Evolutionary conservation across 2,113 vertebrate genomes (phyloP).

Genomic region (Lucifuga dentata): DNA sequence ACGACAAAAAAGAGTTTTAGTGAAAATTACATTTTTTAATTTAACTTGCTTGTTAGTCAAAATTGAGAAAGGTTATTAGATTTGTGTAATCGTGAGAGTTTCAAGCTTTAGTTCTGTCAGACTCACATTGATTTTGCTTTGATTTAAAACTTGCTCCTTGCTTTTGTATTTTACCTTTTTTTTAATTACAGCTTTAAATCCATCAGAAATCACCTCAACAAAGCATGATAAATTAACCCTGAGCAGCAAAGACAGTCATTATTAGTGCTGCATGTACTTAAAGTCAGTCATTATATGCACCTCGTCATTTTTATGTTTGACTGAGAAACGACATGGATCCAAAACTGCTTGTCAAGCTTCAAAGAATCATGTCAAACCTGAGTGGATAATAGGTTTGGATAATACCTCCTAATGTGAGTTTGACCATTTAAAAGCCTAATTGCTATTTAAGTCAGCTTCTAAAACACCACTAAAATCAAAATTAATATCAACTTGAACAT

Average conservation of each 20-base stretch:
- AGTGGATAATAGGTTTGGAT: no score
- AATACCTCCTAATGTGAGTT: no score
- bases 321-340: constrained; percentile 5
- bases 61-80: no score
- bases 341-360: no score
- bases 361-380: no score
- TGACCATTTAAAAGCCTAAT: no score
- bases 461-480: background rate
- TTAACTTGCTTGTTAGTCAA: no score
- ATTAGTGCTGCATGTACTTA: background rate
- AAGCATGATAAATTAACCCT: background rate
- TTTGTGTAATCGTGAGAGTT: no score
- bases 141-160: background rate
- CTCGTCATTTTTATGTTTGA: constrained; percentile 7
- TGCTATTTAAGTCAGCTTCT: no score
- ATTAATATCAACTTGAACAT: background rate
- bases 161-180: background rate
- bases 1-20: no score
- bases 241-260: background rate
- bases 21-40: no score
- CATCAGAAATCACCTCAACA: background rate
- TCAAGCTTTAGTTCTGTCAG: no score
- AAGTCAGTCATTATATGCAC: background rate
- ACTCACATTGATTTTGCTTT: background rate
- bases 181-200: background rate